Evolutionary conservation across 2,888 invertebrate genomes (phyloP).

Genomic region (Drosophila robusta): DNA sequence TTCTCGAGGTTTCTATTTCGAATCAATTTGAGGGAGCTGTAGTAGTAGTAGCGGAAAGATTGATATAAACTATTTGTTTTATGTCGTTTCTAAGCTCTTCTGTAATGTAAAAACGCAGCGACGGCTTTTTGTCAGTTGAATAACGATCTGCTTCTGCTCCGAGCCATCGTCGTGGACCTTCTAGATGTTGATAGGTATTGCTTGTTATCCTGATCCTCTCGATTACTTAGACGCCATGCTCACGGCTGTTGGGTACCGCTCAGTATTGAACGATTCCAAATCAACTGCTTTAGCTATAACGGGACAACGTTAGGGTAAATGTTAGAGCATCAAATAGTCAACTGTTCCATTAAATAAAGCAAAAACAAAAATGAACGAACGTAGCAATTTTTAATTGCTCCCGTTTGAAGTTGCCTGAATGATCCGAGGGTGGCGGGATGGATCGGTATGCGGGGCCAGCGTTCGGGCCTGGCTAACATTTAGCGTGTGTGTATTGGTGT

Average conservation of each 20-base stretch:
- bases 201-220: neutral
- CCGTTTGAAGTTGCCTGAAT: conserved; percentile 59
- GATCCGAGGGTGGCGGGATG: conserved; percentile 35
- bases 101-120: too few relatives aligned
- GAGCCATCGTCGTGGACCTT: too few relatives aligned
- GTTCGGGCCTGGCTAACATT: conserved; percentile 49
- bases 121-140: too few relatives aligned
- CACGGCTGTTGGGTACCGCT: too few relatives aligned
- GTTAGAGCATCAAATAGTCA: conserved; percentile 30
- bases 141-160: too few relatives aligned
- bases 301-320: neutral
- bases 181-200: neutral
- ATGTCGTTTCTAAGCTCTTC: too few relatives aligned
- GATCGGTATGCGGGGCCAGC: conserved; percentile 33
- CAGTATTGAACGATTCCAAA: neutral
- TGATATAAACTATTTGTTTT: too few relatives aligned
- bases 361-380: conserved; percentile 22
- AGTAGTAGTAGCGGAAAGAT: too few relatives aligned
- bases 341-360: conserved; percentile 39
- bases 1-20: too few relatives aligned
- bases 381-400: conserved; percentile 74
- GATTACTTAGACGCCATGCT: neutral
- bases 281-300: too few relatives aligned
- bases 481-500: conserved; percentile 19
- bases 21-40: too few relatives aligned